A percentile compares a stretch with the other conserved stretches of the same genome.
Evolutionary conservation across 2,888 invertebrate species (phyloP).

Genomic region (Platerodrilus igneus): DNA sequence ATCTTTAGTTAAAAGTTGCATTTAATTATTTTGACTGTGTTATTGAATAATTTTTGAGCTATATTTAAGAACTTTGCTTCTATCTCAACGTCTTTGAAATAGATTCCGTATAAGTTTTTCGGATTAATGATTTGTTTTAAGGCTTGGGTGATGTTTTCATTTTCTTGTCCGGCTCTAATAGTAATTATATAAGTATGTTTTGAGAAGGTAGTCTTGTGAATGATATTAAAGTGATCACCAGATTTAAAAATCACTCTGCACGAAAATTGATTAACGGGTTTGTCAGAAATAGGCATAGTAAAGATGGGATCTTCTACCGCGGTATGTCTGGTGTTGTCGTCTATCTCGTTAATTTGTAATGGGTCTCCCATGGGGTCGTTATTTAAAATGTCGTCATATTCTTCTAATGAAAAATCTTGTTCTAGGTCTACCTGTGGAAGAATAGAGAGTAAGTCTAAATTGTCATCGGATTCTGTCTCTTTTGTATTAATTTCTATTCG

Average conservation of each 20-base stretch:
- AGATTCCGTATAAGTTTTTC: conserved; percentile 14
- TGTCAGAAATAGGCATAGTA: conserved; percentile 14
- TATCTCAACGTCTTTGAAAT: conserved; percentile 15
- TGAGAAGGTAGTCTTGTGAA: conserved; percentile 6
- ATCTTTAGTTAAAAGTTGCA: conserved; percentile 18
- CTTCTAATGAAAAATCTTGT: too few species aligned
- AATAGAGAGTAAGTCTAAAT: conserved; percentile 6
- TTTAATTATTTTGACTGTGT: conserved; percentile 18
- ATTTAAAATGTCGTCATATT: too few species aligned
- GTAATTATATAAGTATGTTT: conserved; percentile 8
- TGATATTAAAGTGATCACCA: conserved; percentile 7
- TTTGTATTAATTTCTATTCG: conserved; percentile 10
- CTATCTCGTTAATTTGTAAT: neutral
- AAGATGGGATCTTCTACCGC: conserved; percentile 5
- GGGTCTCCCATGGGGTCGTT: neutral
- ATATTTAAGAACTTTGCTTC: conserved; percentile 9
- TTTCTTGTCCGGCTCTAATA: conserved; percentile 7
- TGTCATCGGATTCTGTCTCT: neutral
- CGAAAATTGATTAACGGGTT: conserved; percentile 8
- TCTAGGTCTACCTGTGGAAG: conserved; percentile 3
- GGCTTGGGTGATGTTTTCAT: conserved; percentile 8
- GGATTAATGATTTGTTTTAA: conserved; percentile 19
- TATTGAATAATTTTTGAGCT: conserved; percentile 11
- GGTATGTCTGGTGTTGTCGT: conserved; percentile 6
- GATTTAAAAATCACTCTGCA: conserved; percentile 8